Base-by-base conservation (phyloP, 2,113 vertebrate genomes). In the Melanostigma gelatinosum region DNA sequence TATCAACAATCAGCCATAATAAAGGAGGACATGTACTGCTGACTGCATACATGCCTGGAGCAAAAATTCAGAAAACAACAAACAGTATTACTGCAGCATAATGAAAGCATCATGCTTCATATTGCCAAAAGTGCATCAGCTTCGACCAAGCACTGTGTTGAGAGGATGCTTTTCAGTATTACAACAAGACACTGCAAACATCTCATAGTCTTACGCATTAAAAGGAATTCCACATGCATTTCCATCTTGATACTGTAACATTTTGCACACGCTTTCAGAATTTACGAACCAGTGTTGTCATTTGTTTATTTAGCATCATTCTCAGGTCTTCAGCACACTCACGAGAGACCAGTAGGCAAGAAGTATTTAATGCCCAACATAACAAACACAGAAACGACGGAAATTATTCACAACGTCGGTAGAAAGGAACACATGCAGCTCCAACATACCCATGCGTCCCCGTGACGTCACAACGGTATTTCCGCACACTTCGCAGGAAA, bases 21-120 rank as follows among this genome's bases (percentile, higher is more conserved):
- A 68, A 77, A 84, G 29, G 42, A 63, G 65, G 67, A 69, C 40
- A 60, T 55, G 61, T 52, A 52, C 52, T 38, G 68, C 73, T 77
- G 78, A 80, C 44, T 85, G 68, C 52, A 50, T 77, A 66, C 77
- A 75, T 22, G 82, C 83, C 84, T 20, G n/a, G 8, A 69, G 79
- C 82, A 27, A 80, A 80, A 79, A 71, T 22, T 80, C 54, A 4
- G 52, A 78, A 83, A 87, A 83, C 52, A 87, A 75, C 72, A 74
- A 87, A 73, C 66, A 65, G 69, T 29, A 70, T 70, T 64, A 71
- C 44, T 64, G 65, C 80, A 75, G 67, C 78, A 70, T 84, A 82
- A 81, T 83, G 71, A 71, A 82, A 68, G 65, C 72, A 12, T 70
- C 67, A 77, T 62, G n/a, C 63, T 72, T 78, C 57, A 79, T 60